Percentiles rank a stretch among this genome's conserved stretches.
Evolutionary conservation across 1,140 invertebrate genomes (phyloP).

Genomic region (Wasmannia auropunctata): DNA sequence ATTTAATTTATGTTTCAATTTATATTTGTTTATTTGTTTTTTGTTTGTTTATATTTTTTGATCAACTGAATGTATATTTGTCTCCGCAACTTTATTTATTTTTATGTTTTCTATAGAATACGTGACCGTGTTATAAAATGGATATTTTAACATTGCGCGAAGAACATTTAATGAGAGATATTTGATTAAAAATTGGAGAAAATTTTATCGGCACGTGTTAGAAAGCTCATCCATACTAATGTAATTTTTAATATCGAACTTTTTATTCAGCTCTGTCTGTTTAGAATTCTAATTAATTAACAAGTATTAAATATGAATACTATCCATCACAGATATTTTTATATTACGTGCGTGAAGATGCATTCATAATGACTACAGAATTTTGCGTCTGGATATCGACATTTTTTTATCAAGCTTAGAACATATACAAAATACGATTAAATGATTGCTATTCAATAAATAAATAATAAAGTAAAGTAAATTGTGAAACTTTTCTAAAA

Average conservation of each 20-base stretch:
- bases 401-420: background rate
- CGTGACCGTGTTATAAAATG: background rate
- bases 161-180: slow-evolving; percentile 2
- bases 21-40: background rate
- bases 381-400: background rate
- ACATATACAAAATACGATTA: background rate
- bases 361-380: background rate
- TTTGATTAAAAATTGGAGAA: slow-evolving; percentile 19
- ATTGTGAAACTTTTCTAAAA: background rate
- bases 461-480: background rate
- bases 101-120: background rate
- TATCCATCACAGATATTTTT: background rate
- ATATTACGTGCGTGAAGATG: background rate
- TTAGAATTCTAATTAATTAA: slow-evolving; percentile 15
- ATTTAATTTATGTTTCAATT: slow-evolving; percentile 40
- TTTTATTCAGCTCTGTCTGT: background rate
- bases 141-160: background rate
- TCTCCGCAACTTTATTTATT: background rate
- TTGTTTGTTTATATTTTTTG: background rate
- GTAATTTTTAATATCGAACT: slow-evolving; percentile 1
- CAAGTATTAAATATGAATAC: background rate
- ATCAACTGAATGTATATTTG: background rate
- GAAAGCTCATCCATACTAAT: background rate
- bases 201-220: background rate
- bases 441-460: background rate